These are phyloP conservation scores for Agelas oroides DNA, from an alignment of 37 sponge, comb jelly and placozoan species.

Conservation along the genomic window DNA sequence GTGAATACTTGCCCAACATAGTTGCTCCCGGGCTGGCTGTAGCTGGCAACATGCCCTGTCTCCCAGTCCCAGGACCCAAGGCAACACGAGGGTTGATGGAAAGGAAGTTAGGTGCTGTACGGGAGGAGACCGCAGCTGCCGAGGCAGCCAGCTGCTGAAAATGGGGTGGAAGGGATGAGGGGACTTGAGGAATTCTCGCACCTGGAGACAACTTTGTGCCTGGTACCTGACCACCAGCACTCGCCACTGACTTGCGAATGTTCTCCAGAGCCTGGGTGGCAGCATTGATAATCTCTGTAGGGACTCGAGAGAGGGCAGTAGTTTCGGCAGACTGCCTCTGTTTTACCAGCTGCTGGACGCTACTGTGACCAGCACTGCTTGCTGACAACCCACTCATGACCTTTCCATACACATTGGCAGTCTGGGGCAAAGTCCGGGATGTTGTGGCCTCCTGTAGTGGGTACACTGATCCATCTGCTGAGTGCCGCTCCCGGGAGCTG, in stretches of 20 bases:
- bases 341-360: too few relatives aligned
- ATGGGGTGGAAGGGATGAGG: neutral
- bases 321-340: neutral
- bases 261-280: conserved; percentile 52
- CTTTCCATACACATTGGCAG: too few relatives aligned
- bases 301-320: neutral
- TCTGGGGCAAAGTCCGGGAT: neutral
- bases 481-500: too few relatives aligned
- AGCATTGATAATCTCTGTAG: conserved; percentile 29
- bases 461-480: too few relatives aligned
- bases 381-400: too few relatives aligned
- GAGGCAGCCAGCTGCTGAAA: conserved; percentile 28
- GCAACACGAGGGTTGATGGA: neutral
- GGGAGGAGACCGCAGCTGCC: neutral
- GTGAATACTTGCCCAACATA: neutral
- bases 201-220: neutral
- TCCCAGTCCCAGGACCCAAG: neutral
- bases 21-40: neutral
- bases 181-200: neutral
- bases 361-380: too few relatives aligned
- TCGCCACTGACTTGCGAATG: conserved; percentile 15
- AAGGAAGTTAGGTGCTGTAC: neutral
- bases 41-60: neutral
- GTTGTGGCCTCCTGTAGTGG: too few relatives aligned
- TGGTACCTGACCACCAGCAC: neutral